phyloP scores from a whole-genome alignment of 2,888 invertebrate species.

The Phalangium opilio region DNA sequence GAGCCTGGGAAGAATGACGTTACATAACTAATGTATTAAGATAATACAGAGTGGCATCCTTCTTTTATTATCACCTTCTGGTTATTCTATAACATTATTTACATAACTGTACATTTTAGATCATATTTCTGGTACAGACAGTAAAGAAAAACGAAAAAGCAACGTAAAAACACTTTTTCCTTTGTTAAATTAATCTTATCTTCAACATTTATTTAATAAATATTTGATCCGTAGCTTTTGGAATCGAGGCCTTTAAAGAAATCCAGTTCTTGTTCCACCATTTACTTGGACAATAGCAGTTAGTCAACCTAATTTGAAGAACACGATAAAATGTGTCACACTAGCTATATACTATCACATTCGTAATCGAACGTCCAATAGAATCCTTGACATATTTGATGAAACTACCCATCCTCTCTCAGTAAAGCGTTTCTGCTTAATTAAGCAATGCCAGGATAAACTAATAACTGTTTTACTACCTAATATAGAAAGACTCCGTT shows the following conservation, averaged over 20 bases:
- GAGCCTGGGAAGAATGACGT: no score
- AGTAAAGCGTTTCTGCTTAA: no score
- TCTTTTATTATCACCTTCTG: no score
- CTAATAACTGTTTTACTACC: no score
- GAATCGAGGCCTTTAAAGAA: constrained; percentile 50
- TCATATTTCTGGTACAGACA: no score
- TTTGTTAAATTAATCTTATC: no score
- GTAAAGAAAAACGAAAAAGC: not conserved
- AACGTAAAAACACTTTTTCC: no score
- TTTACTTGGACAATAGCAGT: constrained; percentile 99
- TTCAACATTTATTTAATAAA: no score
- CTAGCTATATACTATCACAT: constrained; percentile 98
- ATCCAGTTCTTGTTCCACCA: constrained; percentile 95
- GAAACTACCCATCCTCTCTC: constrained; percentile 90
- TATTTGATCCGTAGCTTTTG: constrained; percentile 45
- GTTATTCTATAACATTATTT: not conserved
- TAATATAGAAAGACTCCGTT: not conserved
- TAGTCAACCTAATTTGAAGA: constrained; percentile 96
- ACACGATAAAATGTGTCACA: constrained; percentile 96
- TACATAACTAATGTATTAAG: no score
- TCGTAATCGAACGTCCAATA: constrained; percentile 79
- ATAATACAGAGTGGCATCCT: no score
- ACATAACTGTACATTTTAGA: no score
- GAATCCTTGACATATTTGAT: constrained; percentile 91
- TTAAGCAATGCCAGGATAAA: no score